Evolutionary conservation across 2,113 vertebrate genomes (phyloP).

Genomic region (Heloderma charlesbogerti): DNA sequence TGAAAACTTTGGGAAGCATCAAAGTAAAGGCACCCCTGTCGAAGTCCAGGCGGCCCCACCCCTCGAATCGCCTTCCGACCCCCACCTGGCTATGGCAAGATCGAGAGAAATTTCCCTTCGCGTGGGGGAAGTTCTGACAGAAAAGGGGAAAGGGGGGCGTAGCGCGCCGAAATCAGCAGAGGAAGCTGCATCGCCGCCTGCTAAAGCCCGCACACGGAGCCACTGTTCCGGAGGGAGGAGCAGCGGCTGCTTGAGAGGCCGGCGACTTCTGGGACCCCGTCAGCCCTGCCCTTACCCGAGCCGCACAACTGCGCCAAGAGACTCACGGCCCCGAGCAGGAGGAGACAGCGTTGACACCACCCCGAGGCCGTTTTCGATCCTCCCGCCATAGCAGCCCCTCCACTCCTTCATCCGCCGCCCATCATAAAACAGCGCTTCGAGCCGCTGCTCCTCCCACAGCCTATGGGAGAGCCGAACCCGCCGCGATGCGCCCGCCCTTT

Average conservation of each 20-base stretch:
- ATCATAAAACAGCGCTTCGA: rapidly evolving
- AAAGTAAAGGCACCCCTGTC: neutral
- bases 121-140: too few species aligned
- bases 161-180: neutral
- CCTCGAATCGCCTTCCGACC: too few species aligned
- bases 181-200: neutral
- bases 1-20: neutral
- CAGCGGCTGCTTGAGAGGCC: neutral
- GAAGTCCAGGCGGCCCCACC: neutral
- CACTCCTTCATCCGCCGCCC: conserved; percentile 42
- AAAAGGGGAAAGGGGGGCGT: too few species aligned
- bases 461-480: neutral
- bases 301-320: neutral
- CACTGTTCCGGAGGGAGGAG: too few species aligned
- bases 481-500: neutral
- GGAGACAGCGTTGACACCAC: neutral
- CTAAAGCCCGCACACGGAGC: neutral
- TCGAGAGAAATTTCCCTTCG: neutral
- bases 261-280: neutral
- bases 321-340: neutral
- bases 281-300: neutral
- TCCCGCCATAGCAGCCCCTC: conserved; percentile 85
- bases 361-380: conserved; percentile 79
- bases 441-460: neutral
- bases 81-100: neutral